A percentile compares a stretch with the other conserved stretches of the same genome.
Conservation (phyloP, 2,797 vertebrate species). For the Sebastolobus alascanus region DNA sequence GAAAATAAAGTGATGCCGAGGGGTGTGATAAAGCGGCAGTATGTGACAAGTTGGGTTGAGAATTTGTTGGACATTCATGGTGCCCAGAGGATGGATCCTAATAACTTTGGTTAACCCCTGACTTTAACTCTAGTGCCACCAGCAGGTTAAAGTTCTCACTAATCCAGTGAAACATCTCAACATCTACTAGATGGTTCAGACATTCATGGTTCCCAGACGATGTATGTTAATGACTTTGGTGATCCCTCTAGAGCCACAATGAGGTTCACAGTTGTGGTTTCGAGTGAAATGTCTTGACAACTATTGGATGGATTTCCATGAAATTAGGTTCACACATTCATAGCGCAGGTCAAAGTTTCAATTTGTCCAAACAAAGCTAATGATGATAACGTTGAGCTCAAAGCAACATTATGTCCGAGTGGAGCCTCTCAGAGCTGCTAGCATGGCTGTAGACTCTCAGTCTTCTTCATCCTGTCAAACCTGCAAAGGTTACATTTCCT, state of each 20-base stretch:
- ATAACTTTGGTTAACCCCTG: neutral
- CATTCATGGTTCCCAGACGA: neutral
- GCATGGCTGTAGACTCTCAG: neutral
- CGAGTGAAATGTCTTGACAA: neutral
- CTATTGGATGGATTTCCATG: neutral
- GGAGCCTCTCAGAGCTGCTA: neutral
- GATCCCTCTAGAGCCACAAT: neutral
- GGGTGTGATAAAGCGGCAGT: too few species aligned
- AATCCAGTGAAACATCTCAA: neutral
- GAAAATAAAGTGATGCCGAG: too few species aligned
- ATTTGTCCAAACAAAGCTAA: neutral
- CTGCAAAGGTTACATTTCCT: neutral
- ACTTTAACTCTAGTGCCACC: neutral
- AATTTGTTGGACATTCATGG: neutral
- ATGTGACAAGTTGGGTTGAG: too few species aligned
- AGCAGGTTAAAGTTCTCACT: neutral
- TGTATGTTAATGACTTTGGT: neutral
- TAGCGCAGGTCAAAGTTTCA: neutral
- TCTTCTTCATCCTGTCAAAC: neutral
- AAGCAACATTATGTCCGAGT: neutral
- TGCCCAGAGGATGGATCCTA: neutral
- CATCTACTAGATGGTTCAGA: neutral
- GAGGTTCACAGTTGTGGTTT: neutral
- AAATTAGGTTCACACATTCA: neutral
- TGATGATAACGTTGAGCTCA: neutral